A percentile compares a stretch with the other conserved stretches of the same genome.
Evolutionary conservation across 1,140 invertebrate species (phyloP).

Genomic region (Papilio xuthus): DNA sequence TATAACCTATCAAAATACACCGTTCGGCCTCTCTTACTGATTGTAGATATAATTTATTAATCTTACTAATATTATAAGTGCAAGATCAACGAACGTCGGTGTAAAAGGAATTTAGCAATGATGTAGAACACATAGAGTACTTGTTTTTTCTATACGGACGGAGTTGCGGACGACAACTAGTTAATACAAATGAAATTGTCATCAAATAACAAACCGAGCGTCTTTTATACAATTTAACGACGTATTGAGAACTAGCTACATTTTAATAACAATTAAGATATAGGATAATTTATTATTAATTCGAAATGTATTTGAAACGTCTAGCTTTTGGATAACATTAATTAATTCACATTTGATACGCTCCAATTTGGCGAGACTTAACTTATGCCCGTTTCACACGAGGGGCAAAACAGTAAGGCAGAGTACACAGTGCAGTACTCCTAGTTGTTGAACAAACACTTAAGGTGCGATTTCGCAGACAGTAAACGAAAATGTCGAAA

Average conservation of each 20-base stretch:
- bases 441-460: background rate
- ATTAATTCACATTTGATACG: slow-evolving; percentile 22
- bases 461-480: background rate
- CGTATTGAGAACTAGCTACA: background rate
- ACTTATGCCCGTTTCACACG: background rate
- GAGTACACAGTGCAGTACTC: background rate
- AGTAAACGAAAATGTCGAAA: too few species aligned
- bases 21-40: too few species aligned
- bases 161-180: too few species aligned
- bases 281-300: slow-evolving; percentile 9
- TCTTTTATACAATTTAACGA: background rate
- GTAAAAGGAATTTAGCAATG: too few species aligned
- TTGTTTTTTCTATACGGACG: too few species aligned
- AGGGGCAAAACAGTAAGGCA: background rate
- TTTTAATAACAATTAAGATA: background rate
- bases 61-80: too few species aligned
- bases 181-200: too few species aligned
- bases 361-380: slow-evolving; percentile 14
- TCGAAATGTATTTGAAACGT: slow-evolving; percentile 1
- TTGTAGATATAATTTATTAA: too few species aligned
- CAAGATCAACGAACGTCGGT: too few species aligned
- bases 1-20: background rate
- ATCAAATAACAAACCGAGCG: too few species aligned
- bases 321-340: slow-evolving; percentile 16
- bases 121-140: too few species aligned